Conservation (phyloP, 2,797 vertebrate species). For the Enteromius treurensis region DNA sequence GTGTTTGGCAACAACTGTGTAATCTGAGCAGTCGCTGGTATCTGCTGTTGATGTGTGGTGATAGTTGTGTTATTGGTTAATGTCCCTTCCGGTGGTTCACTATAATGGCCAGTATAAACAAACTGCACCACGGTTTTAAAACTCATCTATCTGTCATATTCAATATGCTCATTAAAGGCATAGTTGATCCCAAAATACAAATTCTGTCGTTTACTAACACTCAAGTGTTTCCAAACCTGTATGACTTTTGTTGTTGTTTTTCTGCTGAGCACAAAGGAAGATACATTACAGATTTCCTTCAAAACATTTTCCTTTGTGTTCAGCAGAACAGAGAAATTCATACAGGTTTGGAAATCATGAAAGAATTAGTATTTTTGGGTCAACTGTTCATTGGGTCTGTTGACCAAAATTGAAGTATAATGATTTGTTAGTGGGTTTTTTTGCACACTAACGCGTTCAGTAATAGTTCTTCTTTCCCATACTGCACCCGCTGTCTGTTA, state of each 20-base stretch:
- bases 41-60: neutral
- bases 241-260: too few relatives aligned
- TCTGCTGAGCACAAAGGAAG: too few relatives aligned
- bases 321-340: too few relatives aligned
- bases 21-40: neutral
- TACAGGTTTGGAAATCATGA: too few relatives aligned
- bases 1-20: slow-evolving; percentile 3
- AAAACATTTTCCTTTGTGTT: too few relatives aligned
- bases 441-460: too few relatives aligned
- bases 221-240: too few relatives aligned
- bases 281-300: too few relatives aligned
- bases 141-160: neutral
- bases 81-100: neutral
- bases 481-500: neutral
- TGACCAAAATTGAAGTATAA: neutral
- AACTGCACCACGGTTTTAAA: neutral
- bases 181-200: too few relatives aligned
- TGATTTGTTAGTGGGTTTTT: neutral
- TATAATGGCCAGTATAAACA: neutral
- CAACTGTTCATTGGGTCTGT: neutral
- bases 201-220: too few relatives aligned
- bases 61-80: too few relatives aligned
- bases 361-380: too few relatives aligned
- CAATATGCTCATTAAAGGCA: neutral
- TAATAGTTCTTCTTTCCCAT: neutral